These are phyloP conservation scores for Hypomecis atomaria DNA, from an alignment of 2,888 invertebrate species.

Conservation along the genomic window DNA sequence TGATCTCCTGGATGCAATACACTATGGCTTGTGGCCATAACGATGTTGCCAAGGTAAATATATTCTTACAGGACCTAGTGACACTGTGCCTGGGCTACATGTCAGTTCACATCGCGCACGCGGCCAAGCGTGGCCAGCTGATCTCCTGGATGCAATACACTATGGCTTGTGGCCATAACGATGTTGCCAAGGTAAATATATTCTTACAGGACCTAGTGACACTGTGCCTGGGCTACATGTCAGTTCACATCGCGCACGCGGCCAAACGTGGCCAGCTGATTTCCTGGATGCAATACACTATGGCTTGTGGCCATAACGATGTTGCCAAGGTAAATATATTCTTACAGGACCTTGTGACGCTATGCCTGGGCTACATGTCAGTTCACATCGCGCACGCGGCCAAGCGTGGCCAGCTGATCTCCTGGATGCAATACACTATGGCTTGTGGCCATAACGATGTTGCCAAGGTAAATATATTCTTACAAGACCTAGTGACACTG, in stretches of 20 bases:
- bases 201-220: slow-evolving; percentile 89
- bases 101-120: no score
- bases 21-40: slow-evolving; percentile 92
- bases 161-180: no score
- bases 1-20: slow-evolving; percentile 97
- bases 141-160: no score
- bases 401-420: no score
- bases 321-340: slow-evolving; percentile 82
- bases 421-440: no score
- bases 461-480: background rate
- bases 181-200: background rate
- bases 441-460: no score
- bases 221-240: slow-evolving; percentile 95
- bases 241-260: slow-evolving; percentile 93
- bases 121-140: no score
- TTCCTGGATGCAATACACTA: slow-evolving; percentile 96
- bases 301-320: slow-evolving; percentile 90
- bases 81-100: no score
- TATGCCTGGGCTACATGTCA: no score
- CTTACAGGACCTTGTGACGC: background rate
- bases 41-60: slow-evolving; percentile 85
- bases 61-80: background rate
- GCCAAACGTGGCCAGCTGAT: slow-evolving; percentile 92
- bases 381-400: no score
- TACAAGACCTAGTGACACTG: slow-evolving; percentile 90